These are phyloP conservation scores for Spizaetus ornatus DNA, from an alignment of 2,113 vertebrate genomes.

Conservation along the genomic window DNA sequence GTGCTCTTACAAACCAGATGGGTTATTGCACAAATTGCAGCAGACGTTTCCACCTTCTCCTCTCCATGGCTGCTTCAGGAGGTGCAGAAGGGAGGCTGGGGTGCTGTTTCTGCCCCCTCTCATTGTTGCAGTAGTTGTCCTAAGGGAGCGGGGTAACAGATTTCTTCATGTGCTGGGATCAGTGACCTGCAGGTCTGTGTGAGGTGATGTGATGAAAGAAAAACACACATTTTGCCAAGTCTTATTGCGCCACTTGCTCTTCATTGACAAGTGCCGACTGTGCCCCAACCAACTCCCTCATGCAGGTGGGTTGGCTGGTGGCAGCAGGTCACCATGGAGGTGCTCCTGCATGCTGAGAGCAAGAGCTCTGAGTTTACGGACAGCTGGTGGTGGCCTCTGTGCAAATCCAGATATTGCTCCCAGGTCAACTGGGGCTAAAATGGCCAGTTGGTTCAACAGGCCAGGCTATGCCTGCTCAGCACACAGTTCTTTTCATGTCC, in stretches of 20 bases:
- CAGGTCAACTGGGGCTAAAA: neutral
- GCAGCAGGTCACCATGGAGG: neutral
- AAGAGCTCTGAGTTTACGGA: neutral
- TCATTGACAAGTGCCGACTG: neutral
- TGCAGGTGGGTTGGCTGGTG: neutral
- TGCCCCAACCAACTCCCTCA: rapidly evolving
- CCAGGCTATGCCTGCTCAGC: neutral
- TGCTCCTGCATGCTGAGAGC: neutral
- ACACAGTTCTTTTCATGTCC: rapidly evolving
- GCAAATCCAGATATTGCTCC: neutral
- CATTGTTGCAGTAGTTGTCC: neutral
- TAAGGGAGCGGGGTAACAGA: neutral
- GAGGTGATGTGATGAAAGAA: neutral
- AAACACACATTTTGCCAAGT: neutral
- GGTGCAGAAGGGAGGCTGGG: neutral
- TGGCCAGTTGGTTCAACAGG: too few relatives aligned
- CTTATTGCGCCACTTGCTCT: neutral
- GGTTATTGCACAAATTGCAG: neutral
- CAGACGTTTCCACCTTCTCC: neutral
- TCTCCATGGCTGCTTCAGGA: neutral
- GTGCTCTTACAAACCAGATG: neutral
- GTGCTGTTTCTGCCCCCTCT: neutral
- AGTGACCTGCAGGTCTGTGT: neutral
- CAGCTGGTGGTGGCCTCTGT: neutral
- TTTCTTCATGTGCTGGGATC: neutral